A percentile compares a stretch with the other conserved stretches of the same genome.
Evolutionary conservation across 2,797 vertebrate species (phyloP).

Genomic region (Pteronotus mesoamericanus): DNA sequence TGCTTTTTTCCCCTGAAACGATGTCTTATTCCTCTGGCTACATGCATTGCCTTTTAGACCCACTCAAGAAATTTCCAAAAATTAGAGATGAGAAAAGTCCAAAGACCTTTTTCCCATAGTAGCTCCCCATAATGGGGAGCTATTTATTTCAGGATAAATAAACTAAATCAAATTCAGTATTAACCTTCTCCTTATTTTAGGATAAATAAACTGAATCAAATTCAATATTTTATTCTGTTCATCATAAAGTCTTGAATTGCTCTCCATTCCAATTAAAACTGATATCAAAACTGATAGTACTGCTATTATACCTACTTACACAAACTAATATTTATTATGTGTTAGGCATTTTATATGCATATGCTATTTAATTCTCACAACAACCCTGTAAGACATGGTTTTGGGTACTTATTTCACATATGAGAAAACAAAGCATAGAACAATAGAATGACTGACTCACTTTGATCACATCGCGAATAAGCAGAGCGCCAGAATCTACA

Average conservation of each 20-base stretch:
- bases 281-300: not conserved
- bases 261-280: not conserved
- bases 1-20: not conserved
- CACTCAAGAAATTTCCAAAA: not conserved
- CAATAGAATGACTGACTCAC: not conserved
- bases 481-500: not conserved
- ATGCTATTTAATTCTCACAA: not conserved
- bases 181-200: not conserved
- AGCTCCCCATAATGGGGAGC: not conserved
- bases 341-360: not conserved
- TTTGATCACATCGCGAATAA: not conserved
- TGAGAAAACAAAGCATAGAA: not conserved
- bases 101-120: not conserved
- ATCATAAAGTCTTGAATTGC: not conserved
- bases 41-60: not conserved
- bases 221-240: not conserved
- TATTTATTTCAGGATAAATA: not conserved
- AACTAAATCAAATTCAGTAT: not conserved
- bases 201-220: not conserved
- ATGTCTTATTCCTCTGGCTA: not conserved
- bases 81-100: not conserved
- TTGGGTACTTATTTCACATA: not conserved
- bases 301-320: not conserved
- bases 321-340: not conserved
- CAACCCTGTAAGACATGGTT: not conserved